Conservation (phyloP, 2,888 invertebrate genomes). For the Lasius platythorax region DNA sequence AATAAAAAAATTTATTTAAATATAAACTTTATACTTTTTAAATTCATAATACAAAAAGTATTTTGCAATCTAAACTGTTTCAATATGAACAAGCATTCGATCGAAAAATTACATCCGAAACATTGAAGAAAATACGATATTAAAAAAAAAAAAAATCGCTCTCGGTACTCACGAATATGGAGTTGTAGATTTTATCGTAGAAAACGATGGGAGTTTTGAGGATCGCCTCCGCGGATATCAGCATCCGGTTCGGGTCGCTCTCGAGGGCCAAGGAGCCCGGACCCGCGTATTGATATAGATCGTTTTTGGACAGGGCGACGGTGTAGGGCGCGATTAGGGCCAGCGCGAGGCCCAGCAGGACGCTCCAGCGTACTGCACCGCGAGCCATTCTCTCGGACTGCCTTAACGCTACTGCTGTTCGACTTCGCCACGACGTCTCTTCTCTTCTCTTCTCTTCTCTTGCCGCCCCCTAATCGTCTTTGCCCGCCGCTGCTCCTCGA, state of each 20-base stretch:
- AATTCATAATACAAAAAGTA: background rate
- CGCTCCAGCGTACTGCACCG: conserved; percentile 72
- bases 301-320: conserved; percentile 76
- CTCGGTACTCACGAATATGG: conserved; percentile 92
- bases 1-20: conserved; percentile 14
- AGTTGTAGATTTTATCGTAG: conserved; percentile 92
- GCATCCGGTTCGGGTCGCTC: conserved; percentile 76
- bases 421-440: conserved; percentile 62
- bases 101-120: background rate
- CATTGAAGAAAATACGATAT: background rate
- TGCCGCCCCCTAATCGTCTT: conserved; percentile 76
- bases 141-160: background rate
- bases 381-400: conserved; percentile 82
- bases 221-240: conserved; percentile 87
- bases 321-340: conserved; percentile 69
- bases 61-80: background rate
- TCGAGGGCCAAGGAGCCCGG: conserved; percentile 74
- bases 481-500: conserved; percentile 65
- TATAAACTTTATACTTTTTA: background rate
- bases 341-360: conserved; percentile 63
- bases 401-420: conserved; percentile 81
- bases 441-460: conserved; percentile 76
- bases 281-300: conserved; percentile 79
- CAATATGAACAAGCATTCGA: background rate
- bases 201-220: conserved; percentile 92